A percentile compares a stretch with the other conserved stretches of the same genome.
Evolutionary conservation across 2,888 invertebrate genomes (phyloP).

Genomic region (Laspeyria flexula): DNA sequence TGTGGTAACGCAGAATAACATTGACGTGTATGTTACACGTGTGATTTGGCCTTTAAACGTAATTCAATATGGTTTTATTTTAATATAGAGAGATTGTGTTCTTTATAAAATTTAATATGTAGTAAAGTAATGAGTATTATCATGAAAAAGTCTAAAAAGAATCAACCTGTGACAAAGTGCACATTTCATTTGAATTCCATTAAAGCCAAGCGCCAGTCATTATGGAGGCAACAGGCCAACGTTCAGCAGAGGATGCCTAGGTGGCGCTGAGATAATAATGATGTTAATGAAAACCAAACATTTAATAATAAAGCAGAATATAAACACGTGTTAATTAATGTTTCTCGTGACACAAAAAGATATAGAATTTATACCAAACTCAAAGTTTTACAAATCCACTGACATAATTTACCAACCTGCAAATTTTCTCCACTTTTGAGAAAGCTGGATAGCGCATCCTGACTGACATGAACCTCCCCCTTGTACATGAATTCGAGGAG

Average conservation of each 20-base stretch:
- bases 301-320: too few relatives aligned
- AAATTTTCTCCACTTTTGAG: slow-evolving; percentile 96
- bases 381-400: neutral
- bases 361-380: too few relatives aligned
- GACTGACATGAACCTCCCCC: slow-evolving; percentile 96
- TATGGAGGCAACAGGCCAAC: too few relatives aligned
- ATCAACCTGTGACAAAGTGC: too few relatives aligned
- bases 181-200: too few relatives aligned
- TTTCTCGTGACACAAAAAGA: too few relatives aligned
- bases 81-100: neutral
- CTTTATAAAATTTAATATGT: neutral
- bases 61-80: neutral
- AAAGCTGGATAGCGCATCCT: slow-evolving; percentile 96
- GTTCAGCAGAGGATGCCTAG: too few relatives aligned
- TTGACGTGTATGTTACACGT: slow-evolving; percentile 16
- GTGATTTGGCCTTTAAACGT: slow-evolving; percentile 9
- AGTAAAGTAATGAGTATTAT: neutral
- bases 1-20: slow-evolving; percentile 4
- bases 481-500: slow-evolving; percentile 97
- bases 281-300: too few relatives aligned
- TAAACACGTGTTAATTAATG: too few relatives aligned
- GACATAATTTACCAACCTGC: slow-evolving; percentile 85
- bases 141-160: too few relatives aligned
- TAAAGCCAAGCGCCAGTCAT: too few relatives aligned
- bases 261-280: too few relatives aligned